Evolutionary conservation across 2,797 vertebrate species (phyloP), one percentile per base, ranked within the genome.

Genomic region (Pseudochromis fuscus): DNA sequence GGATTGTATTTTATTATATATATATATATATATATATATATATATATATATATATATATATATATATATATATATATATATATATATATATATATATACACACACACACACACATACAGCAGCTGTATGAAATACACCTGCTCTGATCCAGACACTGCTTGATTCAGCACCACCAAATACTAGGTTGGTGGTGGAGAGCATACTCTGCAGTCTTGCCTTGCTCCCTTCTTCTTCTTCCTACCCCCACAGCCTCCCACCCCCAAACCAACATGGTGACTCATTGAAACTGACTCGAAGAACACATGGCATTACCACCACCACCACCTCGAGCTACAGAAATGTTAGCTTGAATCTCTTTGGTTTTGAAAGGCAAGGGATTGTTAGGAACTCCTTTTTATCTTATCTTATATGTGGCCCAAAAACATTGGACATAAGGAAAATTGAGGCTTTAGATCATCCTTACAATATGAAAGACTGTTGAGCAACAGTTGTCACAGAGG

Each of bases 241-340:
- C 56, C 15, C 24, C 37, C 28, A 24, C 53, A 28, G 48, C 35
- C n/a, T n/a, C 40, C 25, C 21, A 18, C 25, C 33, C 19, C 40
- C 40, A 37, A 57, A 19, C 70, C 52, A 80, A 66, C 67, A 67
- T 4, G 62, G 84, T 90, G 87, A 91, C 82, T 91, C 87, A 88
- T 69, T 85, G 79, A 87, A 84, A 87, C 51, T 46, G 75, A 87
- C 60, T 85, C n/a, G n/a, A 77, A 68, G 68, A 89, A 62, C 74
- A 82, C 75, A 53, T 84, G 76, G 59, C 40, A 16, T 61, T 80
- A 28, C 62, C 65, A 61, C 57, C 71, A 28, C 62, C 65, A 61
- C 57, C 71, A 72, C 62, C 52, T 49, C 23, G 2, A 64, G 65
- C 81, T 68, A 63, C 33, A 68, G 61, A 72, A 68, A 67, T 55